Percentiles rank a stretch among this genome's conserved stretches.
Conservation (phyloP, 1,140 invertebrate genomes). For the Antheraea pernyi region DNA sequence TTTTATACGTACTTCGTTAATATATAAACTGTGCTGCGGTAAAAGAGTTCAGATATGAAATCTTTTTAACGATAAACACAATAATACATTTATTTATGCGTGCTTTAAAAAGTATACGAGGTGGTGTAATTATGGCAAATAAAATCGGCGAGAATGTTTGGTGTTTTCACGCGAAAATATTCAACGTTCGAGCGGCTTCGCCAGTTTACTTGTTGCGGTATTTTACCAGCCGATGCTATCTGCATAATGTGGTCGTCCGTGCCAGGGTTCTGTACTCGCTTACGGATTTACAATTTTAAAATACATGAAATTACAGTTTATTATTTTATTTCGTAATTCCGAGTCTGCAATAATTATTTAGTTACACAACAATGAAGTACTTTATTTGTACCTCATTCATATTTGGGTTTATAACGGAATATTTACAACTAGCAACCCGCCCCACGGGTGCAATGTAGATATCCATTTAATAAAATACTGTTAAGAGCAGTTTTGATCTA, state of each 20-base stretch:
- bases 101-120: not conserved
- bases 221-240: constrained; percentile 65
- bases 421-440: no score
- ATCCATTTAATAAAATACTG: no score
- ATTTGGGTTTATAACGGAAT: no score
- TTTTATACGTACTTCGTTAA: no score
- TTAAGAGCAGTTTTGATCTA: no score
- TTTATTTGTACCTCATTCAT: no score
- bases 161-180: constrained; percentile 38
- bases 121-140: constrained; percentile 4
- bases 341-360: not conserved
- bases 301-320: constrained; percentile 46
- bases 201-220: constrained; percentile 68
- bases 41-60: not conserved
- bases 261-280: constrained; percentile 51
- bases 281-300: constrained; percentile 63
- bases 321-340: constrained; percentile 41
- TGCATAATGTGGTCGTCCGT: constrained; percentile 67
- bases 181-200: constrained; percentile 13
- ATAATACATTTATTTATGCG: not conserved
- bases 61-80: not conserved
- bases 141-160: constrained; percentile 6
- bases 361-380: constrained; percentile 1
- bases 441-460: no score
- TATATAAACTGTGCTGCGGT: not conserved